Evolutionary conservation across 2,113 vertebrate genomes (phyloP).

Genomic region (Thalassoma bifasciatum): DNA sequence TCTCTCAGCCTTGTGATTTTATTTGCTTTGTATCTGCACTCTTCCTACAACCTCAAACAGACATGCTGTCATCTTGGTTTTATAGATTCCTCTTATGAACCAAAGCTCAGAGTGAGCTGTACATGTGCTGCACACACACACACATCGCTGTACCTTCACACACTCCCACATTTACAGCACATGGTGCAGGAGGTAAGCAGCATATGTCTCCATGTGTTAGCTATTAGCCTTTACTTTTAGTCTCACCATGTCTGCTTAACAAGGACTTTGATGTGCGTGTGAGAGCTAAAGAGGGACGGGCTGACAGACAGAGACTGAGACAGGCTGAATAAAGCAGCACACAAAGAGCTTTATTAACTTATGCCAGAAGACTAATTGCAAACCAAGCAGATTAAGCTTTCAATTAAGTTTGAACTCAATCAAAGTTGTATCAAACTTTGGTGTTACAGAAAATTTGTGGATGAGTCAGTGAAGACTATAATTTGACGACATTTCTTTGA

Average conservation of each 20-base stretch:
- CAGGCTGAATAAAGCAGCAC: background rate
- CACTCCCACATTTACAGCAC: conserved; percentile 20
- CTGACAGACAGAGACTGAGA: background rate
- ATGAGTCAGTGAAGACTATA: background rate
- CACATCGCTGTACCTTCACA: background rate
- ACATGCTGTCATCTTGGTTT: background rate
- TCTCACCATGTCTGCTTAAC: conserved; percentile 47
- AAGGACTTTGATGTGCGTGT: conserved; percentile 52
- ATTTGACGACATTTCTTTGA: background rate
- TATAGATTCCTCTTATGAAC: conserved; percentile 11
- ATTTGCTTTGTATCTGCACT: too few relatives aligned
- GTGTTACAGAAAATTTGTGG: background rate
- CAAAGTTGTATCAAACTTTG: too few relatives aligned
- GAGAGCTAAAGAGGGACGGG: background rate
- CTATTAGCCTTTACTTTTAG: conserved; percentile 56
- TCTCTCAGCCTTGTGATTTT: too few relatives aligned
- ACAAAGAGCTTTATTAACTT: background rate
- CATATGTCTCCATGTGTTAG: conserved; percentile 49
- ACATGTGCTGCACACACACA: conserved; percentile 1
- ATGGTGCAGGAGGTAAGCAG: conserved; percentile 30
- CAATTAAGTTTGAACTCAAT: too few relatives aligned
- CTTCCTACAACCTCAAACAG: too few relatives aligned
- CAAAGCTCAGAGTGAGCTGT: conserved; percentile 14
- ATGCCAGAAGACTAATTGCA: background rate
- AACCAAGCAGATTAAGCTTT: background rate